These are phyloP conservation scores for Leucoraja ocellata DNA, from an alignment of 2,797 vertebrate species.

Conservation along the genomic window DNA sequence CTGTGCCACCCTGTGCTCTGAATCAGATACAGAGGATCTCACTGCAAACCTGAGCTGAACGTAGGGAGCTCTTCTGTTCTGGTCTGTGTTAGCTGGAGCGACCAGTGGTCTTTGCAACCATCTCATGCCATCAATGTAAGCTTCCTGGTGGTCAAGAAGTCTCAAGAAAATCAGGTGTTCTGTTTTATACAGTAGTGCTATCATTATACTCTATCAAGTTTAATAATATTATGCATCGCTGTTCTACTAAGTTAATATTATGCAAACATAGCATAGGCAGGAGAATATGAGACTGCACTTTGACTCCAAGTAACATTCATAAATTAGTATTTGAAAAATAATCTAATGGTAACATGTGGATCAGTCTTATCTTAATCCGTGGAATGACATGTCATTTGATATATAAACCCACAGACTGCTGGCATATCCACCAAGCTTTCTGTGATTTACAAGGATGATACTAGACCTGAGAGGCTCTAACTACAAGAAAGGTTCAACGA, in stretches of 20 bases:
- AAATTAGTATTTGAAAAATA: background rate
- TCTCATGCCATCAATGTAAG: background rate
- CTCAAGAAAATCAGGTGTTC: background rate
- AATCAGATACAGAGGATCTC: background rate
- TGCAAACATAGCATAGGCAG: background rate
- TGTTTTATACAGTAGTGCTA: background rate
- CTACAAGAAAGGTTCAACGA: background rate
- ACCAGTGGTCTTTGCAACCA: too few species aligned
- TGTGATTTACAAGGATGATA: background rate
- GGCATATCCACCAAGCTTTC: background rate
- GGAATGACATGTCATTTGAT: constrained; percentile 4
- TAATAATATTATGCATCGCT: background rate
- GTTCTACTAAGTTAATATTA: background rate
- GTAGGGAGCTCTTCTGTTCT: background rate
- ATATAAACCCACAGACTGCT: background rate
- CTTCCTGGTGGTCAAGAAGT: background rate
- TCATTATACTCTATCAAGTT: background rate
- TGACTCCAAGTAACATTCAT: background rate
- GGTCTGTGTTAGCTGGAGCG: too few species aligned
- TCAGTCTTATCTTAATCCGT: background rate
- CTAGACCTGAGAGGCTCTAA: background rate
- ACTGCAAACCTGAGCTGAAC: background rate
- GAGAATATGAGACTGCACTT: background rate
- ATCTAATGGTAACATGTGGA: background rate
- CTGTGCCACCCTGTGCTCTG: too few species aligned